Evolutionary conservation across 2,797 vertebrate genomes (phyloP).

Genomic region (Smutsia temminckii): DNA sequence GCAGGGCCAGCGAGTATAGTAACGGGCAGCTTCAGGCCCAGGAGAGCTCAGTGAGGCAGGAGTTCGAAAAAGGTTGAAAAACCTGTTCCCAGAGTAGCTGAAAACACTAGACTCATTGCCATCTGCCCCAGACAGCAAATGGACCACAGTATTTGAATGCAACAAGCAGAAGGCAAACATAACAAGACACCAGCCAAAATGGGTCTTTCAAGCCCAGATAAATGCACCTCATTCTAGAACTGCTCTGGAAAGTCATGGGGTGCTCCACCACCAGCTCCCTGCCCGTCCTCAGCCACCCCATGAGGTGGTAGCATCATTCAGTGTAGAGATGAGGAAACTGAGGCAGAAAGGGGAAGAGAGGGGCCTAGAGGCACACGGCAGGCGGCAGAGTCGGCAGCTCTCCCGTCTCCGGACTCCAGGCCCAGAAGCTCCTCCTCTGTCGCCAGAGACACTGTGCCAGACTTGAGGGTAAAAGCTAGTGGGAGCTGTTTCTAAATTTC

Average conservation of each 20-base stretch:
- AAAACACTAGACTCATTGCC: neutral
- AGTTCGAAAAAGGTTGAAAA: neutral
- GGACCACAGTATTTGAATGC: neutral
- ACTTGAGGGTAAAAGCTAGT: neutral
- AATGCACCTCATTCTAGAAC: neutral
- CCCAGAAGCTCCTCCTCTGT: rapidly evolving
- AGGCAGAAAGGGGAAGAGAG: neutral
- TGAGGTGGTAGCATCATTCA: neutral
- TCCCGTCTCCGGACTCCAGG: neutral
- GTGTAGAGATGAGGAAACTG: neutral
- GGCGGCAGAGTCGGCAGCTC: neutral
- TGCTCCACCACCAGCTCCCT: neutral
- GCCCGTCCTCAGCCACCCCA: neutral
- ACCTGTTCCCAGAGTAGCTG: neutral
- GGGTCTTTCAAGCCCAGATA: neutral
- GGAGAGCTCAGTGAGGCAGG: neutral
- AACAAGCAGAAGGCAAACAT: neutral
- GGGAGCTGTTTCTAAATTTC: neutral
- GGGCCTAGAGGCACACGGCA: neutral
- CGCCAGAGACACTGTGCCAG: neutral
- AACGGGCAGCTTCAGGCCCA: neutral
- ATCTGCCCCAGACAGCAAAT: neutral
- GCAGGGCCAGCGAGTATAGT: rapidly evolving
- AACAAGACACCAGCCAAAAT: neutral
- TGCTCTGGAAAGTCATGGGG: neutral